A percentile compares a stretch with the other conserved stretches of the same genome.
These are phyloP conservation scores for Xylota sylvarum DNA, from an alignment of 2,888 invertebrate genomes.

Conservation along the genomic window DNA sequence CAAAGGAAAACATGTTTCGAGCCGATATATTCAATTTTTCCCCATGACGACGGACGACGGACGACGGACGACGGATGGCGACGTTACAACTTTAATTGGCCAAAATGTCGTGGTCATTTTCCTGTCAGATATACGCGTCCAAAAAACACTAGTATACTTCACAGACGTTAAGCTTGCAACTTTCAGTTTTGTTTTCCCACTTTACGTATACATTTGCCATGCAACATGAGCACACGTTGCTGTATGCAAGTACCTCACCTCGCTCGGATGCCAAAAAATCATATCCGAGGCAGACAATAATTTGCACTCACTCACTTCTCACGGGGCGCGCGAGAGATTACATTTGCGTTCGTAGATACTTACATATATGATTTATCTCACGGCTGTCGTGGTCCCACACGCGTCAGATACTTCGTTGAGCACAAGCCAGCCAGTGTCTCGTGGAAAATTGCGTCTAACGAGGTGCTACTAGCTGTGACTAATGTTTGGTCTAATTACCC, in stretches of 20 bases:
- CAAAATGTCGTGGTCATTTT: constrained; percentile 56
- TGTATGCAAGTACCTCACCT: constrained; percentile 20
- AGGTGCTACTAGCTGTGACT: constrained; percentile 74
- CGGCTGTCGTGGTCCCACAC: constrained; percentile 73
- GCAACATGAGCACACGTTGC: constrained; percentile 44
- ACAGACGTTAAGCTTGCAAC: constrained; percentile 52
- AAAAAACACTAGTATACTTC: constrained; percentile 55
- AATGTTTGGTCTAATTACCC: constrained; percentile 76
- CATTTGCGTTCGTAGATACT: constrained; percentile 42
- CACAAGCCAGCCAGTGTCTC: constrained; percentile 47
- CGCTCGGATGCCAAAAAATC: constrained; percentile 53
- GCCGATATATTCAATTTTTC: constrained; percentile 36
- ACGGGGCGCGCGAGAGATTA: constrained; percentile 40
- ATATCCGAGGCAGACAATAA: constrained; percentile 69
- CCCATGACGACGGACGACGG: not conserved
- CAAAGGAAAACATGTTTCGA: constrained; percentile 16
- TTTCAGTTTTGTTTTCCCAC: constrained; percentile 43
- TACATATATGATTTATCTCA: constrained; percentile 71
- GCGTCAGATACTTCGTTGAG: constrained; percentile 56
- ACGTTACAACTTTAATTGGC: constrained; percentile 32
- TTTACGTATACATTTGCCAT: not conserved
- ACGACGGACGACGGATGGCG: not conserved
- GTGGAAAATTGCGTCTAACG: constrained; percentile 71
- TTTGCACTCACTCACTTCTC: constrained; percentile 57
- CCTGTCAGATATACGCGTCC: constrained; percentile 52